A percentile compares a stretch with the other conserved stretches of the same genome.
Conservation (phyloP, 2,888 invertebrate species). For the Drosophila cyrtoloma region DNA sequence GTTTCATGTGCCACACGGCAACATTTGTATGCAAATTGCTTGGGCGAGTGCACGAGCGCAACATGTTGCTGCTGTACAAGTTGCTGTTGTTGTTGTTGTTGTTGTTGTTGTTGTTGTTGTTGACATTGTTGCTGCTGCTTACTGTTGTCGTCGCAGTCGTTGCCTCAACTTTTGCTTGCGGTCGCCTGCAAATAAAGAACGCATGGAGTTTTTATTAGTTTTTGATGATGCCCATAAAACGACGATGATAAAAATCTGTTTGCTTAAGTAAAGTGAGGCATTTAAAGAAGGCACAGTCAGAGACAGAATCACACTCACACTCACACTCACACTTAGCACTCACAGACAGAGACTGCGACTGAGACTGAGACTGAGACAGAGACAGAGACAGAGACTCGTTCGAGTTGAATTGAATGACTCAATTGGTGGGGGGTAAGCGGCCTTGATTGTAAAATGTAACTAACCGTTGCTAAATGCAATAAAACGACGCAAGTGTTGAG, state of each 20-base stretch:
- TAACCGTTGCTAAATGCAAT: slow-evolving; percentile 73
- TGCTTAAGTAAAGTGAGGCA: slow-evolving; percentile 80
- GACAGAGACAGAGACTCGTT: slow-evolving; percentile 1
- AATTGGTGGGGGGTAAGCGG: background rate
- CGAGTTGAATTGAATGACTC: slow-evolving; percentile 49
- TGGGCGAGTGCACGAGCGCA: slow-evolving; percentile 72
- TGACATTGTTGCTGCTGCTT: slow-evolving; percentile 16
- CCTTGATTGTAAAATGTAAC: slow-evolving; percentile 61
- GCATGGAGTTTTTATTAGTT: slow-evolving; percentile 81
- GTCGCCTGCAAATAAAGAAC: slow-evolving; percentile 80
- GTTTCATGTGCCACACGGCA: slow-evolving; percentile 77
- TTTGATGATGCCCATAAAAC: slow-evolving; percentile 81
- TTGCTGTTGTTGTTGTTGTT: slow-evolving; percentile 11
- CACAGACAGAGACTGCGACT: background rate
- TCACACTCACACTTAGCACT: background rate
- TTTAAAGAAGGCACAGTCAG: slow-evolving; percentile 48
- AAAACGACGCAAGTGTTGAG: slow-evolving; percentile 63
- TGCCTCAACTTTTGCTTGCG: slow-evolving; percentile 39
- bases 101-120: slow-evolving; percentile 11
- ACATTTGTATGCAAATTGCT: slow-evolving; percentile 78
- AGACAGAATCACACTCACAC: slow-evolving; percentile 1
- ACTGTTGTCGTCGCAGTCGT: slow-evolving; percentile 6
- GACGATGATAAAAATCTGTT: slow-evolving; percentile 79
- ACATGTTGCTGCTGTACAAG: slow-evolving; percentile 67
- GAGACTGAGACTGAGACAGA: background rate